These are phyloP conservation scores for Orchesella flavescens DNA, from an alignment of 2,888 invertebrate species.

Conservation along the genomic window DNA sequence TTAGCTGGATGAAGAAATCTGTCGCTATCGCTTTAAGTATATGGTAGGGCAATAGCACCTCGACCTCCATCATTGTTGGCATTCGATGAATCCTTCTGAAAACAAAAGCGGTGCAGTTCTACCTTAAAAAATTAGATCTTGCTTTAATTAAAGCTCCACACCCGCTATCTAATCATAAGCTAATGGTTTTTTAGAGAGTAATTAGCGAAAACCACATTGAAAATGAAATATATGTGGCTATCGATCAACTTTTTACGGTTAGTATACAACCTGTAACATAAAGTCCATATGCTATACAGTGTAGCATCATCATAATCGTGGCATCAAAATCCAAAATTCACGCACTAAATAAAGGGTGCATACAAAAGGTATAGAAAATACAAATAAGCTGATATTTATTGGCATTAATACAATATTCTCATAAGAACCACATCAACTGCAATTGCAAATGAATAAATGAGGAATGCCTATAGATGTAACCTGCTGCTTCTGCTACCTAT, in stretches of 20 bases:
- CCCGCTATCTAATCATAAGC: neutral
- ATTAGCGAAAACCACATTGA: neutral
- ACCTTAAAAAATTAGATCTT: neutral
- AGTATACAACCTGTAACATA: constrained; percentile 24
- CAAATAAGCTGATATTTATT: no score
- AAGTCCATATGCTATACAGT: neutral
- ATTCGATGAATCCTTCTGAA: no score
- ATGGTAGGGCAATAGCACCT: no score
- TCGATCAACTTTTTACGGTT: neutral
- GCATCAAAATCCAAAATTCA: neutral
- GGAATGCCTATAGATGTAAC: no score
- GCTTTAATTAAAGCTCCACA: neutral
- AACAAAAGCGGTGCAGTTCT: no score
- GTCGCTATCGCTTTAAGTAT: no score
- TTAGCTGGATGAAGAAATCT: no score
- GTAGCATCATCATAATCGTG: neutral
- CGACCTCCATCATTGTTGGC: no score
- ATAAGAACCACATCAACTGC: no score
- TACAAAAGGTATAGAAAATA: neutral
- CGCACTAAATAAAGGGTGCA: neutral
- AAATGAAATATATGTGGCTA: neutral
- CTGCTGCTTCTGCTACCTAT: no score
- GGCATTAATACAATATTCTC: no score
- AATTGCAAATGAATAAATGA: no score
- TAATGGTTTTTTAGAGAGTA: neutral